Evolutionary conservation across 2,888 invertebrate genomes (phyloP).

Genomic region (Xanthorhoe spadicearia): DNA sequence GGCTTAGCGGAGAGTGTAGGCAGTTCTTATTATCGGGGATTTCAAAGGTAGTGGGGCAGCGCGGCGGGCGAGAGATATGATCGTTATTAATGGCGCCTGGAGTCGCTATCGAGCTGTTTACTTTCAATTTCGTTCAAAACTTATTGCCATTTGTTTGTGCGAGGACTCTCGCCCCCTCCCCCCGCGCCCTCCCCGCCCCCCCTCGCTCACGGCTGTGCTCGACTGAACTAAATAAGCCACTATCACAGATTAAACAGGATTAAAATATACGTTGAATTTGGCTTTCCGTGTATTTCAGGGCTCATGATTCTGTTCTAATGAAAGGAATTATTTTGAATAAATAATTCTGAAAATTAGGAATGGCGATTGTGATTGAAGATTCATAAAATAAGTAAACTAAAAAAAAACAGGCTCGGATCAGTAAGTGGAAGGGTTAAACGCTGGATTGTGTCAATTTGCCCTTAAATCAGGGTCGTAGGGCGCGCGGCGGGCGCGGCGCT

Average conservation of each 20-base stretch:
- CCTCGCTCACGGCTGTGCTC: slow-evolving; percentile 20
- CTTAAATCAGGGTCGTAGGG: slow-evolving; percentile 40
- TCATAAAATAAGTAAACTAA: slow-evolving; percentile 13
- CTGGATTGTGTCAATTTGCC: slow-evolving; percentile 52
- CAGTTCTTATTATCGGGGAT: slow-evolving; percentile 8
- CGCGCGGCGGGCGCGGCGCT: slow-evolving; percentile 34
- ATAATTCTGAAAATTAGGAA: neutral
- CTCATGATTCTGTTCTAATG: slow-evolving; percentile 12
- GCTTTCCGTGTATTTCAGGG: slow-evolving; percentile 24
- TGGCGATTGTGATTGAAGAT: neutral
- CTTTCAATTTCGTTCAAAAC: slow-evolving; percentile 65
- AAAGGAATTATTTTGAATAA: slow-evolving; percentile 14
- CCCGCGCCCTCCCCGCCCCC: slow-evolving; percentile 2
- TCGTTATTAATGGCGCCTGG: slow-evolving; percentile 34
- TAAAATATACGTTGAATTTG: slow-evolving; percentile 31
- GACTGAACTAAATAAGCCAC: slow-evolving; percentile 36
- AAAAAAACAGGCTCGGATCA: slow-evolving; percentile 31
- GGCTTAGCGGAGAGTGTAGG: neutral
- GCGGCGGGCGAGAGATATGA: slow-evolving; percentile 24
- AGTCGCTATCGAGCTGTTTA: slow-evolving; percentile 56
- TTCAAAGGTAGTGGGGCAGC: slow-evolving; percentile 14
- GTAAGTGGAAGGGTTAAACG: slow-evolving; percentile 46
- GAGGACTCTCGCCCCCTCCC: slow-evolving; percentile 20
- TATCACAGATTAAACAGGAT: slow-evolving; percentile 38
- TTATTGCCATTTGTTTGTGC: slow-evolving; percentile 57